A percentile compares a stretch with the other conserved stretches of the same genome.
phyloP scores from a whole-genome alignment of 2,797 vertebrate species.

The Coracias cyanogaster region DNA sequence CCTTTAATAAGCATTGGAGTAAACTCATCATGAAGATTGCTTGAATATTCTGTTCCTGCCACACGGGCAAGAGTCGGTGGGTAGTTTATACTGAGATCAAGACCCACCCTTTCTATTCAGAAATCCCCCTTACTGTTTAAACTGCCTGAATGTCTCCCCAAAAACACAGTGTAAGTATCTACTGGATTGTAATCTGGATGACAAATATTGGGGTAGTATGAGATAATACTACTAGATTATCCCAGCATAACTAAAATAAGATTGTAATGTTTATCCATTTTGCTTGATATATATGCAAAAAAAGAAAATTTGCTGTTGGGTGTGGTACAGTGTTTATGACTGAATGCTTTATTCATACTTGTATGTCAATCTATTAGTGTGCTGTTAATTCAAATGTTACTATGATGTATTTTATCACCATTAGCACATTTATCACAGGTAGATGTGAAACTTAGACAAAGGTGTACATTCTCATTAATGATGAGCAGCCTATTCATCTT shows the following conservation, averaged over 20 bases:
- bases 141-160: neutral
- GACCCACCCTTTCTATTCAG: slow-evolving; percentile 48
- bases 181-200: slow-evolving; percentile 37
- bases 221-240: neutral
- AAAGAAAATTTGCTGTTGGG: slow-evolving; percentile 74
- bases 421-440: slow-evolving; percentile 93
- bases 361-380: slow-evolving; percentile 87
- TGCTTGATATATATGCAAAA: slow-evolving; percentile 52
- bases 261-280: slow-evolving; percentile 40
- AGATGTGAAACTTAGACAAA: slow-evolving; percentile 90
- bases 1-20: neutral
- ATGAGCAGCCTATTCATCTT: slow-evolving; percentile 91
- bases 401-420: slow-evolving; percentile 87
- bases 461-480: slow-evolving; percentile 93
- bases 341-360: slow-evolving; percentile 87
- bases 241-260: slow-evolving; percentile 11
- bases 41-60: slow-evolving; percentile 5
- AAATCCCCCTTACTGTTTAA: slow-evolving; percentile 15
- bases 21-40: neutral
- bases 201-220: neutral
- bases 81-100: slow-evolving; percentile 3
- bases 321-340: slow-evolving; percentile 81
- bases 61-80: neutral
- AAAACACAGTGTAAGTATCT: neutral
- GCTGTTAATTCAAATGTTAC: slow-evolving; percentile 88